Evolutionary conservation across 2,797 vertebrate species (phyloP).

Genomic region (Cichlasoma orientale): DNA sequence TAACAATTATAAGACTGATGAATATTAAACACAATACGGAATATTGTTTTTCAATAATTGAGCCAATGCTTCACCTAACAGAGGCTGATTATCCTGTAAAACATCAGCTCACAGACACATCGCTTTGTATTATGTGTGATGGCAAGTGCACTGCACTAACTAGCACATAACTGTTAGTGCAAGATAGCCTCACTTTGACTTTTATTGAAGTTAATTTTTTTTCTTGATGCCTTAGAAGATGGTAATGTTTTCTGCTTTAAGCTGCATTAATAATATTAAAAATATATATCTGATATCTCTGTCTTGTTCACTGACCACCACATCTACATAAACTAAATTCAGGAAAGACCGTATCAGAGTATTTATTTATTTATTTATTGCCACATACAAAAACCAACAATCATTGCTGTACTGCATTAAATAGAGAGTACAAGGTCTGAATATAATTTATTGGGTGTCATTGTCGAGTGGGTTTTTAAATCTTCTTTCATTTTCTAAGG

Average conservation of each 20-base stretch:
- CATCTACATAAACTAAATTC: not conserved
- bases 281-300: not conserved
- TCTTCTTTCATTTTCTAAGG: not conserved
- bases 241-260: not conserved
- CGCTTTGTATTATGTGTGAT: not conserved
- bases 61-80: not conserved
- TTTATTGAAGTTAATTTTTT: not conserved
- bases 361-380: not conserved
- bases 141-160: not conserved
- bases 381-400: not conserved
- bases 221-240: not conserved
- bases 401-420: not conserved
- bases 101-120: not conserved
- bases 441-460: not conserved
- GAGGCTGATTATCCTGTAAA: not conserved
- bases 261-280: not conserved
- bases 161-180: not conserved
- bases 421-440: not conserved
- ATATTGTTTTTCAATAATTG: no score
- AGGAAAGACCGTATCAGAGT: not conserved
- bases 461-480: not conserved
- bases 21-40: no score
- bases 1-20: not conserved
- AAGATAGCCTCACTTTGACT: not conserved
- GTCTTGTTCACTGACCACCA: not conserved